Evolutionary conservation across 2,113 vertebrate genomes (phyloP).

Genomic region (Emydocephalus ijimae): DNA sequence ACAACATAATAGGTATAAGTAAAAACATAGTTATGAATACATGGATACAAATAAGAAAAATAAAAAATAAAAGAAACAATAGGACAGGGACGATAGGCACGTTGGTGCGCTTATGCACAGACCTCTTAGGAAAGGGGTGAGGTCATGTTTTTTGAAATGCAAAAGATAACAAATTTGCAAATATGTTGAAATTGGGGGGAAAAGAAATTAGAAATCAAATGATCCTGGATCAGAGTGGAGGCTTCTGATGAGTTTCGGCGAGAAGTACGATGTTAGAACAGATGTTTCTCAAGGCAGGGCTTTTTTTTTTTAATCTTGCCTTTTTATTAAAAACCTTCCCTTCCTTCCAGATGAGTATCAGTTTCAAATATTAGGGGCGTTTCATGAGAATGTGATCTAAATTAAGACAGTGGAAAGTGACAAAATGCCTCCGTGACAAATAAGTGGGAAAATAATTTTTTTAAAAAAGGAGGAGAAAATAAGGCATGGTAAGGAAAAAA

Average conservation of each 20-base stretch:
- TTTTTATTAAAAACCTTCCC: background rate
- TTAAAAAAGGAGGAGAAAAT: background rate
- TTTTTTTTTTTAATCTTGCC: background rate
- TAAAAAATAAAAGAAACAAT: too few relatives aligned
- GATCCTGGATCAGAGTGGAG: background rate
- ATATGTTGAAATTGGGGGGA: background rate
- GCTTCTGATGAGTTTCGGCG: background rate
- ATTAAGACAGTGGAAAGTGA: background rate
- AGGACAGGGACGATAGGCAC: too few relatives aligned
- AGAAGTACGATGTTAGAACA: background rate
- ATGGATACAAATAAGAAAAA: too few relatives aligned
- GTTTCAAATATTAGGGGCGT: background rate
- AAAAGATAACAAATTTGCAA: background rate
- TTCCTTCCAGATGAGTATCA: background rate
- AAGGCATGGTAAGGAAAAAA: background rate
- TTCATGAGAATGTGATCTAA: background rate
- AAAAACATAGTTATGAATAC: too few relatives aligned
- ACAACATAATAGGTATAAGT: too few relatives aligned
- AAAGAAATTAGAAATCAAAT: background rate
- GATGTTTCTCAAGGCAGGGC: background rate
- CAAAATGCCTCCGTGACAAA: background rate
- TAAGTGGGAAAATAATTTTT: background rate
- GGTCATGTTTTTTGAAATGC: background rate
- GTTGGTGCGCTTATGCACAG: too few relatives aligned
- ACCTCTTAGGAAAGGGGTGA: too few relatives aligned